A percentile compares a stretch with the other conserved stretches of the same genome.
Evolutionary conservation across 2,113 vertebrate species (phyloP).

Genomic region (Lamprologus speciosus): DNA sequence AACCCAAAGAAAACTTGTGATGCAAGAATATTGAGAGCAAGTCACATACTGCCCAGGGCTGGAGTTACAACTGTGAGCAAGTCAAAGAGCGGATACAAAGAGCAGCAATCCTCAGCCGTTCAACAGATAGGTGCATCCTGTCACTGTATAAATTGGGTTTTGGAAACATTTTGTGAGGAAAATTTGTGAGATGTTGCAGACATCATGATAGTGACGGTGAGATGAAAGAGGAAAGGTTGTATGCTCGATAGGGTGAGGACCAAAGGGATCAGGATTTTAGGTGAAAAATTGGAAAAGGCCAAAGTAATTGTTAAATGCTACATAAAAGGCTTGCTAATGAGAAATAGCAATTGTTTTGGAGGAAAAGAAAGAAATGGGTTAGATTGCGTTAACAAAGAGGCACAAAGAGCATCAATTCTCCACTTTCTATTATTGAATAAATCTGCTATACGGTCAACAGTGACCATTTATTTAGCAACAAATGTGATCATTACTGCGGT

Average conservation of each 20-base stretch:
- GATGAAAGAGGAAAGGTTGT: not conserved
- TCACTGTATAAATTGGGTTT: constrained; percentile 64
- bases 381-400: not conserved
- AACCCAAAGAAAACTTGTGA: not conserved
- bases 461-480: not conserved
- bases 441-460: not conserved
- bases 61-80: not conserved
- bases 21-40: not conserved
- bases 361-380: not conserved
- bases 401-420: not conserved
- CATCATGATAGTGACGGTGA: constrained; percentile 35
- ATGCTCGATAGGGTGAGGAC: not conserved
- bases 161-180: constrained; percentile 40
- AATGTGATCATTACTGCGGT: not conserved
- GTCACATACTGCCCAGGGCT: not conserved
- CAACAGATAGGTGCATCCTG: constrained; percentile 60
- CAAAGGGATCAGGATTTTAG: constrained; percentile 4
- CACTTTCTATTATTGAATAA: not conserved
- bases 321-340: not conserved
- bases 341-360: not conserved
- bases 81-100: not conserved
- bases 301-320: constrained; percentile 35
- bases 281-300: constrained; percentile 17
- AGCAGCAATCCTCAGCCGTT: not conserved
- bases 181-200: constrained; percentile 37